Base-by-base conservation (phyloP, 2,888 invertebrate genomes). In the Eupithecia centaureata region DNA sequence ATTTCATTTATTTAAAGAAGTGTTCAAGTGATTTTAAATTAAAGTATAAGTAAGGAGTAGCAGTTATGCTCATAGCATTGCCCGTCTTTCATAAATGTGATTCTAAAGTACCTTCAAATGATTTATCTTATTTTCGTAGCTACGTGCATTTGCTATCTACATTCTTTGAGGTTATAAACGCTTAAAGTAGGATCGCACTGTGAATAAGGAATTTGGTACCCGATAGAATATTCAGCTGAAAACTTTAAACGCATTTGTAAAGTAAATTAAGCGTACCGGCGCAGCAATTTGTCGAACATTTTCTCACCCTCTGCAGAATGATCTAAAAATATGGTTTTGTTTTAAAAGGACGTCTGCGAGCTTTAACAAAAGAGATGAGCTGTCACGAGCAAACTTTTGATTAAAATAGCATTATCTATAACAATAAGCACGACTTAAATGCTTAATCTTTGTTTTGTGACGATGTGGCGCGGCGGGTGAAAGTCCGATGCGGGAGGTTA, bases 211-310 rank as follows among this genome's bases (percentile, higher is more conserved):
- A 71, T 82, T 79, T 77, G 73, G 64, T 73, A 76, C 73, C 73
- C 77, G 74, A 82, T 83, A 79, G 77, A 77, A 81, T 79, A 83
- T 84, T 83, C 78, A 79, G 74, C 74, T 77, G 76, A 79, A 84
- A 86, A 84, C 84, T 85, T 87, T 83, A 80, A 82, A 84, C 84
- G 82, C 85, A 86, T 87, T 88, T 87, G 85, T 88, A 83, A 89
- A 87, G 83, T 86, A 86, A 88, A 88, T 90, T 85, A 89, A 86
- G 81, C 84, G 84, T 85, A 79, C 78, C 84, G 82, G 80, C 77
- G 77, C 78, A 84, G 83, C 80, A 86, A 90, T 90, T 90, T 89
- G 86, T 86, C 82, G 82, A 83, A 82, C 85, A 79, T 80, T 84
- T 81, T 70, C 62, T 70, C 62, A 65, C 73, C 74, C 71, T 76